These are phyloP conservation scores for Ammodytes marinus DNA, from an alignment of 2,113 vertebrate species.

Conservation along the genomic window DNA sequence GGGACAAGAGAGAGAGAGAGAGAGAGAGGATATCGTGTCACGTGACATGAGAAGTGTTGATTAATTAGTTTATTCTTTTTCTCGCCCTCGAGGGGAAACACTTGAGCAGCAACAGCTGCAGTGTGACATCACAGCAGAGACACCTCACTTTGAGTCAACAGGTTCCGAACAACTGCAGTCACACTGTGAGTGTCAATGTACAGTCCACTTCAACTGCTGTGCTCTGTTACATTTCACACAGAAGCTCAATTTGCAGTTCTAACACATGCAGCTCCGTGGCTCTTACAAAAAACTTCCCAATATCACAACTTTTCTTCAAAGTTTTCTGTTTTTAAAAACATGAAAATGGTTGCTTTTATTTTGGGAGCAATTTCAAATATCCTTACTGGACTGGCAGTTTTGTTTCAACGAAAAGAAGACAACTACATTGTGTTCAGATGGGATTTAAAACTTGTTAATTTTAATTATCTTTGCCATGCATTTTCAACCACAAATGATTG, in stretches of 20 bases:
- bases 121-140: constrained; percentile 15
- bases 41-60: constrained; percentile 50
- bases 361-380: neutral
- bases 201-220: neutral
- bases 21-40: constrained; percentile 44
- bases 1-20: constrained; percentile 40
- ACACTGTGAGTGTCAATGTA: neutral
- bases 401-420: neutral
- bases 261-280: no score
- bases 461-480: no score
- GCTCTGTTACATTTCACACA: neutral
- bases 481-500: neutral
- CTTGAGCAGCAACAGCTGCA: constrained; percentile 10
- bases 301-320: neutral
- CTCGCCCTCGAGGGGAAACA: neutral
- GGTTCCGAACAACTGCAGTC: constrained; percentile 6
- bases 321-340: neutral
- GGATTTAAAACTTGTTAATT: no score
- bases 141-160: constrained; percentile 12
- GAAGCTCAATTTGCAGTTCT: neutral
- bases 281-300: neutral
- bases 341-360: neutral
- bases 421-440: neutral
- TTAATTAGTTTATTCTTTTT: constrained; percentile 39
- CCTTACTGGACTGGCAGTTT: neutral